Evolutionary conservation across 1,140 invertebrate genomes (phyloP).

Genomic region (Uloborus diversus): DNA sequence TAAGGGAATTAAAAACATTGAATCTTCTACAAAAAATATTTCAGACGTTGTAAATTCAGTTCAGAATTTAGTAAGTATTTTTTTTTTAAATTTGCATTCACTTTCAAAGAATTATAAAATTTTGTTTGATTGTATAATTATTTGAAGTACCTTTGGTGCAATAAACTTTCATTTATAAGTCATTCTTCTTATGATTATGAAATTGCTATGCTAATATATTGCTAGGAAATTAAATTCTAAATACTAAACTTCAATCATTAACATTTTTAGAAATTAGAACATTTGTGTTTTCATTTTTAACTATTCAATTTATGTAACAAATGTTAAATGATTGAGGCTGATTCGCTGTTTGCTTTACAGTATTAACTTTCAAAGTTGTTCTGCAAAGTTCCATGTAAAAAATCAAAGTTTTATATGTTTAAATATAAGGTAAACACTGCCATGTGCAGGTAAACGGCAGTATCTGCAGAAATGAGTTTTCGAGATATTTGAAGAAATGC

Average conservation of each 20-base stretch:
- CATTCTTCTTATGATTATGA: no score
- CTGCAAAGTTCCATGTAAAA: no score
- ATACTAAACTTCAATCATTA: background rate
- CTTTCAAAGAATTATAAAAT: background rate
- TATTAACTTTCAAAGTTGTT: no score
- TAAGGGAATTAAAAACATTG: conserved; percentile 83
- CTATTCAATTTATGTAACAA: background rate
- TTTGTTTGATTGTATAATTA: background rate
- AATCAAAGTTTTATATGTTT: no score
- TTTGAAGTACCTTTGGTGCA: no score
- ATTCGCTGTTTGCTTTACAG: no score
- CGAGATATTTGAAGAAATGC: no score
- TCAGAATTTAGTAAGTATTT: conserved; percentile 58
- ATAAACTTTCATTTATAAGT: no score
- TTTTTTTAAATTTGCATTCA: conserved; percentile 71
- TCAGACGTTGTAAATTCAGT: conserved; percentile 68
- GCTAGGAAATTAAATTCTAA: background rate
- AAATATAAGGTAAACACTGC: no score
- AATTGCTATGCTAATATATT: background rate
- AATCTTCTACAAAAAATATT: conserved; percentile 79
- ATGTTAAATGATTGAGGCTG: no score
- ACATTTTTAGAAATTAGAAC: background rate
- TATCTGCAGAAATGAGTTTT: no score
- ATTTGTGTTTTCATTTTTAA: background rate
- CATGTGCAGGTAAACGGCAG: no score